phyloP scores from a whole-genome alignment of 2,113 vertebrate genomes.

The Pogonocichla stellata region DNA sequence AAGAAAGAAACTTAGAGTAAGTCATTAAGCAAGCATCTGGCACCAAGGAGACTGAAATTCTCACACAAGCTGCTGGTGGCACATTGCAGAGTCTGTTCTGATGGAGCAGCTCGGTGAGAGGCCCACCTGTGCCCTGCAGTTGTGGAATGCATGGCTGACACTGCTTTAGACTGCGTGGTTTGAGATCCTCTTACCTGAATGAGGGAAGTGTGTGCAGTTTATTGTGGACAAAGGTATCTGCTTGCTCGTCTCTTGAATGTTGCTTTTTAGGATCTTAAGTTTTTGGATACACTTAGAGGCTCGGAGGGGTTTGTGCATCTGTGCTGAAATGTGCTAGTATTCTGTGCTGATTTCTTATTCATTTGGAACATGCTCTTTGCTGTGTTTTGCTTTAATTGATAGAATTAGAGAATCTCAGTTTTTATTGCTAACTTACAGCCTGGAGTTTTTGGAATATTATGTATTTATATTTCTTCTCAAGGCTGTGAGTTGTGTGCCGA shows the following conservation, averaged over 20 bases:
- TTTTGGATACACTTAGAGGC: neutral
- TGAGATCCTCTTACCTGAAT: neutral
- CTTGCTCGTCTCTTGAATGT: neutral
- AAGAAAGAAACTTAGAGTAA: neutral
- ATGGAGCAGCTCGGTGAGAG: accelerated
- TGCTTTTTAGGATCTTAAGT: neutral
- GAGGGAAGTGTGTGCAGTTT: neutral
- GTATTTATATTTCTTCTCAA: neutral
- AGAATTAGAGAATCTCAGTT: neutral
- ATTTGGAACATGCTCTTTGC: neutral
- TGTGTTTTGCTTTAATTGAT: neutral
- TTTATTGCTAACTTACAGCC: neutral
- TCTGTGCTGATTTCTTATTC: neutral
- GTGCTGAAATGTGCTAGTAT: neutral
- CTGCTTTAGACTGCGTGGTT: neutral
- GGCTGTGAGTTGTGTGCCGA: accelerated
- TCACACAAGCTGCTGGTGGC: neutral
- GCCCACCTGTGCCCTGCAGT: neutral
- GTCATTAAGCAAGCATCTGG: neutral
- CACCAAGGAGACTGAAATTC: neutral
- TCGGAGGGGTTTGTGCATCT: neutral
- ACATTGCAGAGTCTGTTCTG: neutral
- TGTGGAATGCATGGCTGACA: neutral
- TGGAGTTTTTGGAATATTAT: neutral
- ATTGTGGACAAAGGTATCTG: neutral